Evolutionary conservation across 2,888 invertebrate genomes (phyloP).

Genomic region (Ormyrus rosae): DNA sequence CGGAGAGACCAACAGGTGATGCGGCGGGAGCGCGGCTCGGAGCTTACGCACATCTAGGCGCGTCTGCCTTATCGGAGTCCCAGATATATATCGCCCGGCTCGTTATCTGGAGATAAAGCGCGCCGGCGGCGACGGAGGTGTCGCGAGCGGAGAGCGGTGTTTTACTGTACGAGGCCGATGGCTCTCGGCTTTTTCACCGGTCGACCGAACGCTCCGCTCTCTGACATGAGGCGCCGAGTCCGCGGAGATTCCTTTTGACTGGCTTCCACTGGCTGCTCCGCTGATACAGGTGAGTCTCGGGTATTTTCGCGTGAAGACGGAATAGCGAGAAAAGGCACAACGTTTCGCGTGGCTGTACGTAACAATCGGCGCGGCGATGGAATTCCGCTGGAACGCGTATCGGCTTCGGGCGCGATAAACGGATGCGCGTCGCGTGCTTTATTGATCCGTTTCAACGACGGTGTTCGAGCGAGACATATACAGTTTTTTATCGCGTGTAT

Average conservation of each 20-base stretch:
- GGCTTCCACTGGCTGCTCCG: neutral
- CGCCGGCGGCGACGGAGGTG: too few relatives aligned
- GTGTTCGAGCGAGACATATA: neutral
- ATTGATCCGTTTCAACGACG: conserved; percentile 14
- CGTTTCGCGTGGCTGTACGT: too few relatives aligned
- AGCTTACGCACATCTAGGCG: conserved; percentile 1
- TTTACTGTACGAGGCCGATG: too few relatives aligned
- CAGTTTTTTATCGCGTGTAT: conserved; percentile 22
- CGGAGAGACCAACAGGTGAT: neutral
- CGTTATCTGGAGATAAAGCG: too few relatives aligned
- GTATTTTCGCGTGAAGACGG: too few relatives aligned
- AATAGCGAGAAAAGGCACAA: neutral
- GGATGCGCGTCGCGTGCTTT: neutral
- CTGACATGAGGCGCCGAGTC: conserved; percentile 31
- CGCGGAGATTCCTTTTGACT: too few relatives aligned
- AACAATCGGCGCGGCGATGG: too few relatives aligned
- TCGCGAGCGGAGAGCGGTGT: too few relatives aligned
- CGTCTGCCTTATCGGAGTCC: neutral
- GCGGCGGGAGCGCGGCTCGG: neutral
- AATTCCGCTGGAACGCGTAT: too few relatives aligned
- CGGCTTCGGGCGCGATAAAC: conserved; percentile 2
- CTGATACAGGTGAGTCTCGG: neutral
- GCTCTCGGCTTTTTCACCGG: too few relatives aligned
- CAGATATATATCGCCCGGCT: too few relatives aligned
- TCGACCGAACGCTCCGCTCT: neutral